Conservation (phyloP, 2,113 vertebrate genomes). For the Machaerirhynchus nigripectus region DNA sequence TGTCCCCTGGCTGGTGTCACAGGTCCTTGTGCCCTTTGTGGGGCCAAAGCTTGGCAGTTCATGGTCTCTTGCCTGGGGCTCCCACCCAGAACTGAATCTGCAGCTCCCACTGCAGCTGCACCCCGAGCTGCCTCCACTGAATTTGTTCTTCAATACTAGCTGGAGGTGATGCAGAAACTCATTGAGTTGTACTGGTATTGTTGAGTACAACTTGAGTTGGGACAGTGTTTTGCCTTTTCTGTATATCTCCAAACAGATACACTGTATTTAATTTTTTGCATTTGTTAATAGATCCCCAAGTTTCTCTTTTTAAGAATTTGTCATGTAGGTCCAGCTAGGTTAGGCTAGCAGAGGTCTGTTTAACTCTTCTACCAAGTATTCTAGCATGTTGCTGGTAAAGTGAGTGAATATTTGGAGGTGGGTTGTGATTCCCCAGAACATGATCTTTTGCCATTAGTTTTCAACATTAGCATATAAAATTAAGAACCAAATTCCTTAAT, state of each 20-base stretch:
- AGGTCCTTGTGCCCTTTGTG: neutral
- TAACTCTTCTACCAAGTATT: neutral
- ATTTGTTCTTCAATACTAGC: neutral
- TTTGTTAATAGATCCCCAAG: neutral
- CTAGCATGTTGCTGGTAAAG: rapidly evolving
- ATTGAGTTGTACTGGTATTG: neutral
- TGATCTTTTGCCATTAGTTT: neutral
- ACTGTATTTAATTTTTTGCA: neutral
- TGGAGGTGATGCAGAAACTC: neutral
- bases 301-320: neutral
- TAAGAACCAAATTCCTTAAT: neutral
- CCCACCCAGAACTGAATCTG: neutral
- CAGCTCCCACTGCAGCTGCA: neutral
- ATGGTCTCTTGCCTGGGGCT: neutral
- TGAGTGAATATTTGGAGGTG: neutral
- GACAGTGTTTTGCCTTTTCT: neutral
- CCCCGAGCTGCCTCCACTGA: rapidly evolving
- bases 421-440: neutral
- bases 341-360: neutral
- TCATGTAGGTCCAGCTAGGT: rapidly evolving
- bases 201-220: neutral
- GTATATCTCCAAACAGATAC: neutral
- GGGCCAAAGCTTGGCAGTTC: neutral
- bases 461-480: neutral
- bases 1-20: neutral